Evolutionary conservation across 1,140 invertebrate genomes (phyloP), one percentile per base, ranked within the genome.

Genomic region (Megalopta genalis): DNA sequence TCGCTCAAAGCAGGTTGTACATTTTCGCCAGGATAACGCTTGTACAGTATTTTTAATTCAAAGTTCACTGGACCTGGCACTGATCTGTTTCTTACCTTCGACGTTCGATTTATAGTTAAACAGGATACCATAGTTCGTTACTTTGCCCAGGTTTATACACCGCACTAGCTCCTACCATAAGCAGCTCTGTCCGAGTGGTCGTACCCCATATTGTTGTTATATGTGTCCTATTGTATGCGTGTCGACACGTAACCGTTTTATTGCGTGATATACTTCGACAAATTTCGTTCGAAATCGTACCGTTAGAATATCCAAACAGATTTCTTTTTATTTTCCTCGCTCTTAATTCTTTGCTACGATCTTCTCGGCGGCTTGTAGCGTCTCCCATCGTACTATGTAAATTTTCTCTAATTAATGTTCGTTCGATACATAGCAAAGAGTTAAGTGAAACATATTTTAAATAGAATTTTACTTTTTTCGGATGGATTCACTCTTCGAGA

Each of bases 21-120:
- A 88, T 89, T 89, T 87, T 78, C 83, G 89, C 86, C 88, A 89
- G 87, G 88, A 84, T 83, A 85, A 88, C 77, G 86, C 88, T 90
- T 91, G 90, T 91, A 90, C 90, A 91, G 89, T 91, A 91, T 91
- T 91, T 91, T 91, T 90, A 88, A 89, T 90, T 88, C 81, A 84
- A 85, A 86, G 85, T 84, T 69, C 72, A 80, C 25, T 65, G 72
- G 73, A 77, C 85, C 84, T 88, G 88, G 86, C 83, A 85, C 64
- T 80, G 74, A 85, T 80, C 63, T 84, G 70, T 77, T 83, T 86
- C 67, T 78, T 66, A 82, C 67, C 70, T 78, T 74, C 68, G 49
- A 78, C 62, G 79, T 83, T 81, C 76, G 52, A 72, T 82, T n/a
- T 86, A 80, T 66, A 73, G 66, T 84, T 76, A 82, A 42, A 10